Conservation (phyloP, 2,113 vertebrate species). For the Salvelinus fontinalis region DNA sequence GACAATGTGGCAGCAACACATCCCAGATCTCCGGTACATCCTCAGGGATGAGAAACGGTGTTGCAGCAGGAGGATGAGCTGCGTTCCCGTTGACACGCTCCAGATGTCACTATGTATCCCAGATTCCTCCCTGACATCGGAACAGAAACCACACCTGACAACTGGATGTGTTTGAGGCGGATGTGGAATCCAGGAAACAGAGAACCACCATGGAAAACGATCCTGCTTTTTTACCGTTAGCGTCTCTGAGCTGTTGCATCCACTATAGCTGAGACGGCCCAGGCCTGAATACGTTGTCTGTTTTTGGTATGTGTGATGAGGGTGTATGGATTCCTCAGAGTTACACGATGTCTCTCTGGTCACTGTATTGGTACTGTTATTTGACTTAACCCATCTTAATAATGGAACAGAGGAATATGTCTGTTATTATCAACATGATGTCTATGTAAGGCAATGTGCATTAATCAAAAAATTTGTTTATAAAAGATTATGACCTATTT, state of each 20-base stretch:
- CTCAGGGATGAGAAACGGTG: no score
- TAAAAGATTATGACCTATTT: no score
- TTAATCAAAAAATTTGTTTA: no score
- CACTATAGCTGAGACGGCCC: not conserved
- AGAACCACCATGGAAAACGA: not conserved
- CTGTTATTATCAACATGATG: no score
- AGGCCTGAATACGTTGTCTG: not conserved
- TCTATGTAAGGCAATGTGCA: no score
- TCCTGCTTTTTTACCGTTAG: not conserved
- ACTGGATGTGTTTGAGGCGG: not conserved
- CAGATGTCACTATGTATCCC: not conserved
- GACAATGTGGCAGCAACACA: no score
- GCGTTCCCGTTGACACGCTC: not conserved
- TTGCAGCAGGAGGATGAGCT: no score
- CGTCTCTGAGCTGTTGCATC: not conserved
- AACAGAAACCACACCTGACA: not conserved
- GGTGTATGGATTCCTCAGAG: not conserved
- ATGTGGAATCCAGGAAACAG: not conserved
- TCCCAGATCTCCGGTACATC: no score
- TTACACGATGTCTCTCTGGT: not conserved
- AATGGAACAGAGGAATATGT: no score
- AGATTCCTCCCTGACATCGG: not conserved
- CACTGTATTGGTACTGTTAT: not conserved
- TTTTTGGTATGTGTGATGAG: not conserved
- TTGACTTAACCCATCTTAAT: not conserved